A percentile compares a stretch with the other conserved stretches of the same genome.
phyloP scores from a whole-genome alignment of 2,797 vertebrate genomes.

The Sitta carolinensis region DNA sequence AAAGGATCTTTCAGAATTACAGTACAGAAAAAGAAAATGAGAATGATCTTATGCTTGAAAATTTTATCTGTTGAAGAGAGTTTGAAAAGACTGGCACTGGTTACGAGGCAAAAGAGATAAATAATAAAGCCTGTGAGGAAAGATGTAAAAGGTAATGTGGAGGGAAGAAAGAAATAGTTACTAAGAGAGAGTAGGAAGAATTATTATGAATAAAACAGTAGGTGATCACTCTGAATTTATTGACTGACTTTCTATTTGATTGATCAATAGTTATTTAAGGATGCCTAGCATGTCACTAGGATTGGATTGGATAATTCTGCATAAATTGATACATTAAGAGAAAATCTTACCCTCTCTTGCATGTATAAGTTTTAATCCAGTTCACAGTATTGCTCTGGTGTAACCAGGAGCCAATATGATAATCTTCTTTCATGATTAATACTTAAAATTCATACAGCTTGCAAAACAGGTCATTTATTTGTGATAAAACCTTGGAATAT shows the following conservation, averaged over 20 bases:
- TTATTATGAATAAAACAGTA: not conserved
- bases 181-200: not conserved
- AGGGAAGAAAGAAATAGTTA: not conserved
- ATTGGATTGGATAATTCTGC: not conserved
- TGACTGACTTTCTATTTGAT: slow-evolving; percentile 2
- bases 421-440: not conserved
- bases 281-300: not conserved
- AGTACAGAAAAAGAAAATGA: not conserved
- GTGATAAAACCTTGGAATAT: not conserved
- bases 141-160: not conserved
- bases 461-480: not conserved
- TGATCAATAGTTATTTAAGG: not conserved
- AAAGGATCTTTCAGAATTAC: not conserved
- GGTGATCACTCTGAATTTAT: not conserved
- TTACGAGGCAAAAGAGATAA: not conserved
- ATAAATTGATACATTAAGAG: not conserved
- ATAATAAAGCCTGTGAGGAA: not conserved
- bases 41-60: not conserved
- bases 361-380: not conserved
- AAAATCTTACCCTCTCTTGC: not conserved
- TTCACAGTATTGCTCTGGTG: not conserved
- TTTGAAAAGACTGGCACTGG: not conserved
- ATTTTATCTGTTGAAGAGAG: not conserved
- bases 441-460: not conserved
- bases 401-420: not conserved